Conservation (phyloP, 2,113 vertebrate genomes). For the Engraulis encrasicolus region DNA sequence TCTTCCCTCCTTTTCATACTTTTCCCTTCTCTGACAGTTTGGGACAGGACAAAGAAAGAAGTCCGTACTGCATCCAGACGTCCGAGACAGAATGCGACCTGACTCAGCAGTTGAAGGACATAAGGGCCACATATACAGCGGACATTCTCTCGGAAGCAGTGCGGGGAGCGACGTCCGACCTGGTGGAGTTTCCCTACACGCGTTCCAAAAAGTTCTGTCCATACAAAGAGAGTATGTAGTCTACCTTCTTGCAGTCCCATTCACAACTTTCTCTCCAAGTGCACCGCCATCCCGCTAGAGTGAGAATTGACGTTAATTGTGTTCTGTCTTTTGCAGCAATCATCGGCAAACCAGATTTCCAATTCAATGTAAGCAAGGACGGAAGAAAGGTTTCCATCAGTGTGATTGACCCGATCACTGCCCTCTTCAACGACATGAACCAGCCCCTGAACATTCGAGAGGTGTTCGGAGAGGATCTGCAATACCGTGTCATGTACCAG, state of each 20-base stretch:
- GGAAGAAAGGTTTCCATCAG: constrained; percentile 68
- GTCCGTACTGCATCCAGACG: constrained; percentile 69
- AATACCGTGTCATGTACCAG: constrained; percentile 82
- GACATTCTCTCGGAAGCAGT: constrained; percentile 73
- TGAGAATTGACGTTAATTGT: neutral
- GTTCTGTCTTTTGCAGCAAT: constrained; percentile 71
- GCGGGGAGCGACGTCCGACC: neutral
- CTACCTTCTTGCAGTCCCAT: neutral
- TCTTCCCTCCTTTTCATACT: constrained; percentile 11
- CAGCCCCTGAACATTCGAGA: constrained; percentile 78
- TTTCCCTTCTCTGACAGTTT: constrained; percentile 58
- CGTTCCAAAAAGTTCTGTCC: constrained; percentile 79
- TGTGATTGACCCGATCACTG: constrained; percentile 76
- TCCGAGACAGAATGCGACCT: constrained; percentile 82
- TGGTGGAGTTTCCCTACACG: constrained; percentile 66
- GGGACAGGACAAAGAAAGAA: constrained; percentile 58
- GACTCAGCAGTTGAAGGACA: constrained; percentile 68
- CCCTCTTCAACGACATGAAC: constrained; percentile 59
- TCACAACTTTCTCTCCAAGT: neutral
- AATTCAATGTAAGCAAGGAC: constrained; percentile 61
- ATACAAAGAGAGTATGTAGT: constrained; percentile 85
- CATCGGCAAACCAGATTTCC: constrained; percentile 79
- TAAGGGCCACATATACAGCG: constrained; percentile 73
- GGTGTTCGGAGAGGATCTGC: constrained; percentile 78
- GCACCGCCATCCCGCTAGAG: neutral